Base-by-base conservation (phyloP, 2,113 vertebrate species). In the Syngnathus scovelli region DNA sequence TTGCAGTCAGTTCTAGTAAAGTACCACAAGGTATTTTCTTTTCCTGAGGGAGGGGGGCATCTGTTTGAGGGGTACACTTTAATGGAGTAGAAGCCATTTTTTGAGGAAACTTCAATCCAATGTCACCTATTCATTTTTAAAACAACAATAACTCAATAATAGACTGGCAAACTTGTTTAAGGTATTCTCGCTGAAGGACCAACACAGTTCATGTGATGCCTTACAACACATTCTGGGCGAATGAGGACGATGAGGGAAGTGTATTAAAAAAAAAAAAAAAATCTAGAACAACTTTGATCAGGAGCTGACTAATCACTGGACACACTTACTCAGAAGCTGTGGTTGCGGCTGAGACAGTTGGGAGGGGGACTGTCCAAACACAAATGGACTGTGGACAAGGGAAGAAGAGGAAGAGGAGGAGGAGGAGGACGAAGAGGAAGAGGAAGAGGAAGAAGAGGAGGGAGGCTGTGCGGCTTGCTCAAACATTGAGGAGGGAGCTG, bases 321-420 rank as follows among this genome's bases (percentile, higher is more conserved):
- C 93, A 95, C 92, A 99, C 97, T 99, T 99, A 99, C 97, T 98
- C 93, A 93, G 96, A 98, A 98, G 95, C 94, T 94, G 94, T 87
- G 92, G 92, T 85, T 91, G 89, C 90, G 92, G 92, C 92, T 95
- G 96, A 94, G 94, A 95, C 91, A 95, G 94, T 95, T 97, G 95
- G 95, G 97, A 94, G 93, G 95, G 95, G 95, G 95, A 94, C 79
- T 99, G 96, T 96, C 97, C 96, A 92, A 99, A 99, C 95, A 99
- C 96, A 98, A 99, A 99, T 95, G 97, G 96, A 90, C 96, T 96
- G 93, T 98, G 95, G 93, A 95, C 93, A 95, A 95, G 94, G 94
- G 95, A 95, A 93, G 96, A 85, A 89, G 96, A 64, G 21, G 61
- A 64, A 23, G 58, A 60, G 5, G 15, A 58, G 3, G 58, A 38